Evolutionary conservation across 2,113 vertebrate genomes (phyloP), one percentile per base, ranked within the genome.

Genomic region (Hiodon alosoides): DNA sequence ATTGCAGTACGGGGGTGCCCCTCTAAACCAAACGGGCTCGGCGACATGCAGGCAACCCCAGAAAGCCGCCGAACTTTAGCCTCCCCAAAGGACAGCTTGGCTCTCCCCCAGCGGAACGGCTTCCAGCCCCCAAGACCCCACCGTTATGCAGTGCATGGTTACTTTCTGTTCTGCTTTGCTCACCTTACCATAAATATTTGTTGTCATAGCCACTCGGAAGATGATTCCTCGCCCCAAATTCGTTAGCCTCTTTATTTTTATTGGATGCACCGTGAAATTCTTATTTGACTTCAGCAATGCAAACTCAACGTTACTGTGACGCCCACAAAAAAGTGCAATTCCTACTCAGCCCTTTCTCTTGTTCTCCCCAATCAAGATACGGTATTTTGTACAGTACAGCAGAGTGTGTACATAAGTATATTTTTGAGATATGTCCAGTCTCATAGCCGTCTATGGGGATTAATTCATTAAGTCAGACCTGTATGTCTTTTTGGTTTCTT

Each of bases 61-160:
- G 51, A 9, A 57, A 75, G 13, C 68, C 69, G 78, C 72, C 76
- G 71, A 59, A 76, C 84, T 67, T 4, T 61, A 47, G n/a, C 46
- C 59, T 69, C 79, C 90, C 90, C 89, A 89, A 86, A 87, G 90
- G 87, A 88, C 83, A 85, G 74, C 83, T 86, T 78, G 85, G 87
- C 86, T 67, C 84, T 88, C 87, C 87, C 81, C 88, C 89, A 82
- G 86, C 87, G 86, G 89, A 89, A 87, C 91, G 92, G 92, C 88
- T 81, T 67, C 17, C 92, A 91, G 31, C 31, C 31, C 31, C 31
- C 31, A 31, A 31, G 31, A 31, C 31, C 91, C 88, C 86, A 85
- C 91, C 85, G 85, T 81, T 90, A 74, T 76, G 93, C 58, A 81
- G 88, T 95, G 95, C 96, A 98, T 96, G 95, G 93, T 94, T 94